These are phyloP conservation scores for Rugalucina vietnamica DNA, from an alignment of 2,888 invertebrate genomes.

Conservation along the genomic window DNA sequence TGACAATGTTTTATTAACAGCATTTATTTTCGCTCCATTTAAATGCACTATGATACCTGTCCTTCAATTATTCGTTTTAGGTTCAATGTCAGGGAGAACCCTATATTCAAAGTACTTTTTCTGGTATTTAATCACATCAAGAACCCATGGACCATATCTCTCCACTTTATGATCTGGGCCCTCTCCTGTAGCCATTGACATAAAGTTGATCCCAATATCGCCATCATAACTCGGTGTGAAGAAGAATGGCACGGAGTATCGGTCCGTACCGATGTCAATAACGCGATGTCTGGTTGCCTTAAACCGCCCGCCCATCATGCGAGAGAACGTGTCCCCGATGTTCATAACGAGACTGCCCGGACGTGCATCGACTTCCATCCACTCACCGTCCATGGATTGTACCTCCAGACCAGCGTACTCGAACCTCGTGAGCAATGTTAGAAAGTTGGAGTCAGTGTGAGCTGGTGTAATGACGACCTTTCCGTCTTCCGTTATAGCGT, in stretches of 20 bases:
- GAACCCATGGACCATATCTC: conserved; percentile 60
- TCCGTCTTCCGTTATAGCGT: conserved; percentile 61
- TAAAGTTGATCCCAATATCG: conserved; percentile 65
- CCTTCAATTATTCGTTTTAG: not conserved
- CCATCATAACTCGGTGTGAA: conserved; percentile 67
- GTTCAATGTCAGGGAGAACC: conserved; percentile 57
- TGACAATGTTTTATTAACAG: too few species aligned
- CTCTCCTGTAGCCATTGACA: conserved; percentile 54
- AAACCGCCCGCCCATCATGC: conserved; percentile 68
- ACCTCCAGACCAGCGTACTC: conserved; percentile 67
- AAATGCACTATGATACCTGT: too few species aligned
- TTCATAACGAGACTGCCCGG: conserved; percentile 72
- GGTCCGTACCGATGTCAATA: conserved; percentile 63
- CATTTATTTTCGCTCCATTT: too few species aligned
- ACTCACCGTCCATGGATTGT: conserved; percentile 47
- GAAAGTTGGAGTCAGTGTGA: conserved; percentile 70
- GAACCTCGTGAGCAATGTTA: conserved; percentile 66
- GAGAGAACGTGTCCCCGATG: conserved; percentile 70
- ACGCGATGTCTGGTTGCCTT: conserved; percentile 71
- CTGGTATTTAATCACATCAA: conserved; percentile 56
- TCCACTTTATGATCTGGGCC: conserved; percentile 60
- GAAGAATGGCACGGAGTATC: conserved; percentile 71
- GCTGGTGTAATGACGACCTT: conserved; percentile 64
- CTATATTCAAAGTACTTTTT: conserved; percentile 64
- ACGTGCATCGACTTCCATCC: conserved; percentile 65